phyloP scores from a whole-genome alignment of 2,888 invertebrate species.

The Heliconius charithonia region DNA sequence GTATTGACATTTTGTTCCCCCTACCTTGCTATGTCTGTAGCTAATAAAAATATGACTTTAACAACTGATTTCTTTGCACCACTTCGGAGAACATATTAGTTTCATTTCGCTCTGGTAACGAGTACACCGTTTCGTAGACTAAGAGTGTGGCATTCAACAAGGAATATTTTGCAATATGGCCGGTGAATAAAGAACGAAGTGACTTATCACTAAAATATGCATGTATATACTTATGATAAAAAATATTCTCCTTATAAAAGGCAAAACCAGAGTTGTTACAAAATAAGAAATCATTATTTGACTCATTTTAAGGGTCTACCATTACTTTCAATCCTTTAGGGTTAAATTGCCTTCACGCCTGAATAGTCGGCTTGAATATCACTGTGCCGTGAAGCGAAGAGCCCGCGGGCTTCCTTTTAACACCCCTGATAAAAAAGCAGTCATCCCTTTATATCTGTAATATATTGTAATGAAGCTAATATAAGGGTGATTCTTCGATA shows the following conservation, averaged over 20 bases:
- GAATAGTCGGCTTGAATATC: constrained; percentile 25
- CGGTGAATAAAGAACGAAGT: no score
- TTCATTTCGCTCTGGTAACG: no score
- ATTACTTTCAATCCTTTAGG: constrained; percentile 21
- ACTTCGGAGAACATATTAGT: no score
- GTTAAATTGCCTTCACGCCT: constrained; percentile 28
- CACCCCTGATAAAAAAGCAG: constrained; percentile 22
- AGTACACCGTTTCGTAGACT: no score
- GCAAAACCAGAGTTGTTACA: neutral
- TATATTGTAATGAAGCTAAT: constrained; percentile 22
- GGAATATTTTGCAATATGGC: no score
- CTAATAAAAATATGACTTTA: no score
- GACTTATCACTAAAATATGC: no score
- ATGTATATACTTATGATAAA: no score
- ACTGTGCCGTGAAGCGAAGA: constrained; percentile 20
- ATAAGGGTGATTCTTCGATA: neutral
- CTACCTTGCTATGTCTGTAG: no score
- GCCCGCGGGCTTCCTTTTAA: constrained; percentile 24
- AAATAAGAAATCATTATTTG: constrained; percentile 14
- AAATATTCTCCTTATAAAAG: neutral
- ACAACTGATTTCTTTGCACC: no score
- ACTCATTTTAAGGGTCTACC: constrained; percentile 9
- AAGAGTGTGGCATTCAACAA: no score
- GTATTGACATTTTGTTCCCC: no score
- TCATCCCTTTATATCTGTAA: constrained; percentile 23